Evolutionary conservation across 2,888 invertebrate genomes (phyloP).

Genomic region (Chironomus tentans): DNA sequence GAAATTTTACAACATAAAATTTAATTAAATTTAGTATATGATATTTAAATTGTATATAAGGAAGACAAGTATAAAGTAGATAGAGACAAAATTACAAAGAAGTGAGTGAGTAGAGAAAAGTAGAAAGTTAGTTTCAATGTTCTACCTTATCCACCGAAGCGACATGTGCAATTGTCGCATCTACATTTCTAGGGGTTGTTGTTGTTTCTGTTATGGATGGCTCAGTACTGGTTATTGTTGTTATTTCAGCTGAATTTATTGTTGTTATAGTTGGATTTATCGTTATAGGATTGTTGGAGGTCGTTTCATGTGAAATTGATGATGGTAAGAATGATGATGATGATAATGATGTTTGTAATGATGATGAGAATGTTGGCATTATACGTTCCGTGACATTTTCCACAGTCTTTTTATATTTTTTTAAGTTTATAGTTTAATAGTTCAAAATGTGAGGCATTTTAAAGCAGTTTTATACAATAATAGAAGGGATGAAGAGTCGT

Average conservation of each 20-base stretch:
- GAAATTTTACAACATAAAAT: neutral
- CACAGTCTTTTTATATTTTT: neutral
- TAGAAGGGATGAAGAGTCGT: neutral
- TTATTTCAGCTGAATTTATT: slow-evolving; percentile 9
- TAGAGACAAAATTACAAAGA: neutral
- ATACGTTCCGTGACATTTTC: neutral
- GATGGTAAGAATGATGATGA: neutral
- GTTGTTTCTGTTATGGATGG: slow-evolving; percentile 1
- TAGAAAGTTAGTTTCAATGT: slow-evolving; percentile 2
- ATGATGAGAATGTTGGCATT: neutral
- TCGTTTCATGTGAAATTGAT: neutral
- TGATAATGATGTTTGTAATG: neutral
- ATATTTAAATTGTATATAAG: neutral
- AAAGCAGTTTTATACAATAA: neutral
- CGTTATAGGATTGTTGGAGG: neutral
- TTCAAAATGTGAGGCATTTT: neutral
- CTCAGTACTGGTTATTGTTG: neutral
- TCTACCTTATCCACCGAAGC: slow-evolving; percentile 19
- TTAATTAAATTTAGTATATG: neutral
- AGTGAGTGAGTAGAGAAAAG: neutral
- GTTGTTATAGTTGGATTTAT: neutral
- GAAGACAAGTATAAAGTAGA: neutral
- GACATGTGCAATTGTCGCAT: neutral
- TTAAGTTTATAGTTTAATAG: neutral
- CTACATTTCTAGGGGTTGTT: slow-evolving; percentile 10